phyloP scores from a whole-genome alignment of 2,113 vertebrate species.

The Hydrolagus affinis region DNA sequence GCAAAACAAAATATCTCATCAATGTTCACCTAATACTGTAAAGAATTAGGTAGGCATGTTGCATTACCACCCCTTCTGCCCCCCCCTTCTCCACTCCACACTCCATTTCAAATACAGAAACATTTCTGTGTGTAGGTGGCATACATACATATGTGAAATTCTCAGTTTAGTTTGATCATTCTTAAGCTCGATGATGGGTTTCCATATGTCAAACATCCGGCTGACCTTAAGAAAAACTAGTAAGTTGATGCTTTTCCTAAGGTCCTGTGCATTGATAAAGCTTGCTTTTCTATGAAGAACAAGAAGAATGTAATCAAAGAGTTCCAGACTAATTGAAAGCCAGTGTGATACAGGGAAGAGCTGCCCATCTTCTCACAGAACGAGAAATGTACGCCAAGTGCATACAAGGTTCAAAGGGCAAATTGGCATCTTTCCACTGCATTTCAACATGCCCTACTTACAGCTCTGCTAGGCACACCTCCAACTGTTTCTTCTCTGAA shows the following conservation, averaged over 20 bases:
- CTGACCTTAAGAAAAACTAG: no score
- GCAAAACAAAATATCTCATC: no score
- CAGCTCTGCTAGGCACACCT: constrained; percentile 41
- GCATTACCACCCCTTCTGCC: no score
- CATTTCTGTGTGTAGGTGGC: no score
- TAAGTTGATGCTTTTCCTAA: not conserved
- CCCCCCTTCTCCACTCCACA: not conserved
- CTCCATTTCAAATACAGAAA: not conserved
- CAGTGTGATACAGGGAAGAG: constrained; percentile 26
- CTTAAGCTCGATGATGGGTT: not conserved
- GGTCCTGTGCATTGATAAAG: not conserved
- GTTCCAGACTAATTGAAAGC: not conserved
- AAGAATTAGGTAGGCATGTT: no score
- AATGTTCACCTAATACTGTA: no score
- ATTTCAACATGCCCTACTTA: constrained; percentile 40
- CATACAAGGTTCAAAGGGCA: constrained; percentile 49
- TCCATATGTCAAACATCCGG: no score
- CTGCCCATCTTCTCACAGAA: constrained; percentile 42
- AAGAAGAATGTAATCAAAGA: constrained; percentile 6
- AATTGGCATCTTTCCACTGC: constrained; percentile 50
- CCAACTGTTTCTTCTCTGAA: constrained; percentile 66
- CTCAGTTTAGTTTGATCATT: not conserved
- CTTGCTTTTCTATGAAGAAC: not conserved
- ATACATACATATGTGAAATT: not conserved
- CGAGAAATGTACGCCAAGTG: constrained; percentile 39